phyloP scores from a whole-genome alignment of 2,797 vertebrate genomes.

The Anomalospiza imberbis region DNA sequence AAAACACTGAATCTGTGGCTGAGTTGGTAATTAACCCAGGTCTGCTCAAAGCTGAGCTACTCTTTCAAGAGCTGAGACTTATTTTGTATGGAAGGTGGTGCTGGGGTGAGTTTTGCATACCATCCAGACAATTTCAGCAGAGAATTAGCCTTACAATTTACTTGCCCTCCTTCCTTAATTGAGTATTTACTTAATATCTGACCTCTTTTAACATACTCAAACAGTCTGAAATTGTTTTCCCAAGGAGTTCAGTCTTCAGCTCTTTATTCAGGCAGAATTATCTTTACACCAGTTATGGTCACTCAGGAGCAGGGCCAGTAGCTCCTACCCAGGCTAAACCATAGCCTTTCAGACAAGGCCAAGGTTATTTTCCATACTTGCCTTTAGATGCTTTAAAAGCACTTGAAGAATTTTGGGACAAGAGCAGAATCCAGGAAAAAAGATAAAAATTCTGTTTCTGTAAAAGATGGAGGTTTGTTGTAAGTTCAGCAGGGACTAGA shows the following conservation, averaged over 20 bases:
- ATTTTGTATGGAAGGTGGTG: not conserved
- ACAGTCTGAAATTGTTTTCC: not conserved
- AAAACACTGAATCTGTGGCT: not conserved
- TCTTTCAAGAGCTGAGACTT: not conserved
- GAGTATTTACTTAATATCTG: constrained; percentile 30
- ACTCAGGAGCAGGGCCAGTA: not conserved
- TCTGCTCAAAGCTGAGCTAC: not conserved
- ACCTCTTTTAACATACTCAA: not conserved
- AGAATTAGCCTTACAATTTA: constrained; percentile 26
- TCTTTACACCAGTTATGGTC: not conserved
- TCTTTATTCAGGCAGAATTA: not conserved
- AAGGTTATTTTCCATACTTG: not conserved
- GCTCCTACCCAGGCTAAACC: not conserved
- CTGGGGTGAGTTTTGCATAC: not conserved
- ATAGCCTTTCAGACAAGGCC: not conserved
- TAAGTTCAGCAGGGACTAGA: not conserved
- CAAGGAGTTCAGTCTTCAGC: not conserved
- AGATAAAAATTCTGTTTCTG: not conserved
- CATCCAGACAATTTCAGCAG: not conserved
- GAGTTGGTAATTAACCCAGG: not conserved
- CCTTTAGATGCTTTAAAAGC: not conserved
- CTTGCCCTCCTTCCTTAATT: not conserved
- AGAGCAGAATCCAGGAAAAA: not conserved
- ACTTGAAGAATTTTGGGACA: not conserved
- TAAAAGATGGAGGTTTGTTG: not conserved